Conservation (phyloP, 2,888 invertebrate genomes). For the Drosophila sordidula region DNA sequence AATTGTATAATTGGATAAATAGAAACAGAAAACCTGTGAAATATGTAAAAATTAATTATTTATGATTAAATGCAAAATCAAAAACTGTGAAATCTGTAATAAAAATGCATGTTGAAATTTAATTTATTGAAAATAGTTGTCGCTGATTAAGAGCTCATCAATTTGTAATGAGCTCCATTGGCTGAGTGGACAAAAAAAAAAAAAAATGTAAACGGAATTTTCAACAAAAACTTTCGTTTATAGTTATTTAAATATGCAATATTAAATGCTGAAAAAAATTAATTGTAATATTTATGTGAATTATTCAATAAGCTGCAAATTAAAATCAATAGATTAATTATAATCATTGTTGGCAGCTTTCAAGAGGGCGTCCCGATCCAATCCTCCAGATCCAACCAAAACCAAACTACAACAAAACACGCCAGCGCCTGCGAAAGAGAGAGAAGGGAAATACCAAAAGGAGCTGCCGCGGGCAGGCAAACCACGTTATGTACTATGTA, state of each 20-base stretch:
- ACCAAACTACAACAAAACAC: constrained; percentile 74
- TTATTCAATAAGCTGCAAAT: constrained; percentile 64
- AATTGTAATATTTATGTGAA: constrained; percentile 49
- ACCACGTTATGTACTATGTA: constrained; percentile 48
- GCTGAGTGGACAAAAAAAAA: constrained; percentile 40
- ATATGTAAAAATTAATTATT: constrained; percentile 58
- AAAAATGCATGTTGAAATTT: constrained; percentile 29
- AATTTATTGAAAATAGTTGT: constrained; percentile 43
- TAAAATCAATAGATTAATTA: constrained; percentile 72
- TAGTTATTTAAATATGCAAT: constrained; percentile 43
- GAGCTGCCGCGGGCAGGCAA: constrained; percentile 29
- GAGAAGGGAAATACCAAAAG: constrained; percentile 21
- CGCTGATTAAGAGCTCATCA: constrained; percentile 62
- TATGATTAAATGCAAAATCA: constrained; percentile 58
- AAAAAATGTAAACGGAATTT: constrained; percentile 28
- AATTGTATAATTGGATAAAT: constrained; percentile 63
- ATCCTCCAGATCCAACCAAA: constrained; percentile 61
- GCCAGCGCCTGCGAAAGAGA: constrained; percentile 61
- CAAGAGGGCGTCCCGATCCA: constrained; percentile 29
- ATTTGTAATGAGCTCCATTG: constrained; percentile 58
- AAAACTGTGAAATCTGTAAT: constrained; percentile 21
- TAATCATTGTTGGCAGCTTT: constrained; percentile 41
- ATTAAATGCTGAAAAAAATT: constrained; percentile 42
- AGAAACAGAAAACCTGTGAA: constrained; percentile 31
- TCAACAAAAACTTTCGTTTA: constrained; percentile 26